Conservation (phyloP, 2,888 invertebrate genomes). For the Elmis aenea region DNA sequence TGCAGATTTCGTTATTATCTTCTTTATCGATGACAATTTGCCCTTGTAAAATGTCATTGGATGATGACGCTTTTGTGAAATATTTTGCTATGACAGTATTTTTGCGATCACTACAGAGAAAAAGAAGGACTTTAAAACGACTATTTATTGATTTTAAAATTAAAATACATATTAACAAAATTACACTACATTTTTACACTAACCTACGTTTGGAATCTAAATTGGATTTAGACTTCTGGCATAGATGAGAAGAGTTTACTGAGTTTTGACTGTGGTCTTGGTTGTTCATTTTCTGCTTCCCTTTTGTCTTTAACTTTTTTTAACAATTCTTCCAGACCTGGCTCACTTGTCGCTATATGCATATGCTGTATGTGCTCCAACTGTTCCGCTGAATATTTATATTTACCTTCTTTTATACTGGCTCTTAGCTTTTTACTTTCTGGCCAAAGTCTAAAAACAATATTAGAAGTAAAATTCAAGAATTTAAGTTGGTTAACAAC, state of each 20-base stretch:
- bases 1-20: too few species aligned
- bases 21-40: too few species aligned
- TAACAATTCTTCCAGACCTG: constrained; percentile 22
- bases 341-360: constrained; percentile 13
- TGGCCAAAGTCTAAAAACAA: constrained; percentile 32
- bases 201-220: constrained; percentile 13
- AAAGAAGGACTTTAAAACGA: too few species aligned
- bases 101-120: too few species aligned
- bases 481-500: constrained; percentile 25
- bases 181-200: constrained; percentile 12
- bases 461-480: neutral
- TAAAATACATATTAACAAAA: too few species aligned
- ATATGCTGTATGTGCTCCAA: constrained; percentile 21
- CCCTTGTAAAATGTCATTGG: too few species aligned
- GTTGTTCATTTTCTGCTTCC: constrained; percentile 30
- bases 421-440: constrained; percentile 28
- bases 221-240: constrained; percentile 27
- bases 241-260: constrained; percentile 23
- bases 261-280: constrained; percentile 25
- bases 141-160: too few species aligned
- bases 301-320: constrained; percentile 22
- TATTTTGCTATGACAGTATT: too few species aligned
- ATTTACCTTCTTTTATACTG: constrained; percentile 28
- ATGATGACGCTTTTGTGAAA: too few species aligned
- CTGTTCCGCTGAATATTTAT: constrained; percentile 28